Conservation (phyloP, 2,888 invertebrate genomes). For the Artemia sinica region DNA sequence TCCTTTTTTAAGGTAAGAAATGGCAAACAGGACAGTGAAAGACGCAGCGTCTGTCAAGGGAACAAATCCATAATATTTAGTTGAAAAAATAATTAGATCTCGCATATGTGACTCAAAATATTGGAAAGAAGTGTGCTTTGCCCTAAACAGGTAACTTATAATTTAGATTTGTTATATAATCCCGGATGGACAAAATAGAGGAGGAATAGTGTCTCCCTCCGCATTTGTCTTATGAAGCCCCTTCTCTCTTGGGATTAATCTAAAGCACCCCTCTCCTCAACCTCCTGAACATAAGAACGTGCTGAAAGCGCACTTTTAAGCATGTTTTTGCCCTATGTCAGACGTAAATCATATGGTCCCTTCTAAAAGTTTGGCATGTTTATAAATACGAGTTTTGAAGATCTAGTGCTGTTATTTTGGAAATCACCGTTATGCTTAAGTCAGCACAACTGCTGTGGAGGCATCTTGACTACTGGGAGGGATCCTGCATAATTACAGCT, state of each 20-base stretch:
- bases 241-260: background rate
- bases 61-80: conserved; percentile 96
- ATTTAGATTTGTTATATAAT: background rate
- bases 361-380: too few relatives aligned
- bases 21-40: conserved; percentile 97
- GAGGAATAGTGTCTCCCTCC: too few relatives aligned
- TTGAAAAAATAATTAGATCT: conserved; percentile 95
- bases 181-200: too few relatives aligned
- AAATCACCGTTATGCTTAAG: too few relatives aligned
- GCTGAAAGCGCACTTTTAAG: background rate
- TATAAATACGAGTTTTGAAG: too few relatives aligned
- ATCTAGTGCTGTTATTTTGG: too few relatives aligned
- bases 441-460: too few relatives aligned
- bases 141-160: conserved; percentile 47
- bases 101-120: conserved; percentile 96
- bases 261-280: background rate
- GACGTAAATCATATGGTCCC: too few relatives aligned
- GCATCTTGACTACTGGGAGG: too few relatives aligned
- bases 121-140: conserved; percentile 99
- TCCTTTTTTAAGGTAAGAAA: conserved; percentile 31
- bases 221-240: too few relatives aligned
- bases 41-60: conserved; percentile 95
- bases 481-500: too few relatives aligned
- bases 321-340: background rate
- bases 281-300: background rate